Base-by-base conservation (phyloP, 2,888 invertebrate species). In the Drosophila algonquin region DNA sequence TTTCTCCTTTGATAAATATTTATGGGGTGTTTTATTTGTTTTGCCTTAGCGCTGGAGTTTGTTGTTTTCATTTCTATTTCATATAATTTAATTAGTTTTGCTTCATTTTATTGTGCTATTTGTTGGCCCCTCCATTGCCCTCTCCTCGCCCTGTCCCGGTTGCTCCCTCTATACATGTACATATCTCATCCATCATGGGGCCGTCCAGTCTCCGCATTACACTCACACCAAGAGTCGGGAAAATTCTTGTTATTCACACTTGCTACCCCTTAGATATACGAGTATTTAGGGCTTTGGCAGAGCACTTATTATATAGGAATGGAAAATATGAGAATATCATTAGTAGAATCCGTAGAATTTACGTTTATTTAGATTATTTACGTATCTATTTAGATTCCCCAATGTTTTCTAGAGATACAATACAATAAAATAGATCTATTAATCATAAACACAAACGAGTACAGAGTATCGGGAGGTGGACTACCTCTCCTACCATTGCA, bases 21-120 rank as follows among this genome's bases (percentile, higher is more conserved):
- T 84, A 84, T 81, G 81, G 76, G 44, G 4, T 58, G 53, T 73
- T 80, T 83, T 73, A 74, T 84, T 76, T 84, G 67, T 72, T 69
- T 59, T 71, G 68, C 59, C 72, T 68, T 62, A 59, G 30, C 59
- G 32, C 59, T 27, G 10, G 24, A 53, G 24, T 55, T 75, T 56
- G 55, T 76, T 87, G 82, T 79, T 87, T 87, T 79, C 77, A 75
- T 77, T 85, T 73, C 57, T 70, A 84, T 40, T 40, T 76, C 67
- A 87, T 87, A 81, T 85, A 83, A 83, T 83, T 83, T 77, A 85
- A 83, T 83, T 83, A 85, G 88, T 82, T 82, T 79, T 74, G 80
- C 82, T 75, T 75, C 63, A 85, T 59, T 81, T 85, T 79, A 70
- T 73, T 67, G 53, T 45, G 57, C 63, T 59, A 46, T 56, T 71